phyloP scores from a whole-genome alignment of 2,797 vertebrate species.

The Xiphorhynchus erythropygius region DNA sequence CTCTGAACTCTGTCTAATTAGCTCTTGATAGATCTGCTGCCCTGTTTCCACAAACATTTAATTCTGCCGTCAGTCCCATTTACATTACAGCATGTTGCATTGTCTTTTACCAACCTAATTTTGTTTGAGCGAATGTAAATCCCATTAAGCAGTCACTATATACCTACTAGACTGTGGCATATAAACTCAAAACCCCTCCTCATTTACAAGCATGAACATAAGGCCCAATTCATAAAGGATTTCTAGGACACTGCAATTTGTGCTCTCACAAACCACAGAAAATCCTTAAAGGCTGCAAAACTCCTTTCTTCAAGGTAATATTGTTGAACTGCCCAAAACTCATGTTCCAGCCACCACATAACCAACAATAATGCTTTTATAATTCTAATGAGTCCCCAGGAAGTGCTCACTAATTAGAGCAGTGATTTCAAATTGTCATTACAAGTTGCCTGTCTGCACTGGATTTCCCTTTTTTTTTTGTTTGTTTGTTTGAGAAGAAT shows the following conservation, averaged over 20 bases:
- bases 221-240: conserved; percentile 66
- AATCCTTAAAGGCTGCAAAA: conserved; percentile 39
- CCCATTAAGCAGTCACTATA: conserved; percentile 81
- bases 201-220: conserved; percentile 70
- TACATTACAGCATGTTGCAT: conserved; percentile 78
- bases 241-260: conserved; percentile 64
- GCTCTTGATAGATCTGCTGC: conserved; percentile 82
- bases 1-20: conserved; percentile 83
- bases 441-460: not conserved
- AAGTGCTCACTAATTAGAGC: conserved; percentile 45
- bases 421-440: conserved; percentile 48
- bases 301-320: conserved; percentile 44
- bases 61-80: conserved; percentile 80
- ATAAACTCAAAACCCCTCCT: conserved; percentile 71
- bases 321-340: conserved; percentile 28
- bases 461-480: not conserved
- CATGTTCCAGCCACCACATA: conserved; percentile 12
- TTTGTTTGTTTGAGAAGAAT: not conserved
- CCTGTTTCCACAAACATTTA: conserved; percentile 84
- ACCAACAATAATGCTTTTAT: conserved; percentile 46
- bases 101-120: conserved; percentile 83
- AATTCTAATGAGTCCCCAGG: conserved; percentile 54
- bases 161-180: conserved; percentile 77
- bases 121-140: conserved; percentile 83
- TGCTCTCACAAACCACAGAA: conserved; percentile 48